Conservation (phyloP, 2,888 invertebrate species). For the Agrypnus murinus region DNA sequence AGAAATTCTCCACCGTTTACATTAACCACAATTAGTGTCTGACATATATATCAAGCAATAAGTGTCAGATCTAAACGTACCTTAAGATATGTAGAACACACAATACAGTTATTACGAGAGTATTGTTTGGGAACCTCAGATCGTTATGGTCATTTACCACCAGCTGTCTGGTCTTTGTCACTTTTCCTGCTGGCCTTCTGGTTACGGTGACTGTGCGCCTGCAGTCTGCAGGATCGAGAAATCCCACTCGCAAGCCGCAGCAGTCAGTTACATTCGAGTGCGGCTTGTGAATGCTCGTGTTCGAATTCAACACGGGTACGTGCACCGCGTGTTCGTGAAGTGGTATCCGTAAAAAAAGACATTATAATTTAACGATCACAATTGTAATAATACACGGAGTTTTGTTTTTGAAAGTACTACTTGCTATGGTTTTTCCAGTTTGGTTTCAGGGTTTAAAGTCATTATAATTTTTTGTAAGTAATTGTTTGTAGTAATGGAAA, state of each 20-base stretch:
- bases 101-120: slow-evolving; percentile 1
- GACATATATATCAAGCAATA: too few relatives aligned
- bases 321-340: background rate
- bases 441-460: too few relatives aligned
- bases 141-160: slow-evolving; percentile 43
- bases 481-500: too few relatives aligned
- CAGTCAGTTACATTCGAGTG: slow-evolving; percentile 43
- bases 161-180: slow-evolving; percentile 35
- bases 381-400: too few relatives aligned
- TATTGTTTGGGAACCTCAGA: slow-evolving; percentile 22
- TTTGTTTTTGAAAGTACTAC: background rate
- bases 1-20: too few relatives aligned
- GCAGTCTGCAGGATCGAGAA: slow-evolving; percentile 21
- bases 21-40: too few relatives aligned
- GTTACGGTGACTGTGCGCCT: slow-evolving; percentile 43
- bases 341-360: background rate
- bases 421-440: background rate
- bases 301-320: background rate
- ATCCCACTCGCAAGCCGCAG: background rate
- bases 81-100: background rate
- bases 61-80: too few relatives aligned
- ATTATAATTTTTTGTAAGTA: too few relatives aligned
- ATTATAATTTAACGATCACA: too few relatives aligned
- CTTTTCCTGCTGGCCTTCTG: slow-evolving; percentile 49
- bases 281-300: slow-evolving; percentile 38